These are phyloP conservation scores for Troglohyphantes excavatus DNA, from an alignment of 2,888 invertebrate species.

Conservation along the genomic window DNA sequence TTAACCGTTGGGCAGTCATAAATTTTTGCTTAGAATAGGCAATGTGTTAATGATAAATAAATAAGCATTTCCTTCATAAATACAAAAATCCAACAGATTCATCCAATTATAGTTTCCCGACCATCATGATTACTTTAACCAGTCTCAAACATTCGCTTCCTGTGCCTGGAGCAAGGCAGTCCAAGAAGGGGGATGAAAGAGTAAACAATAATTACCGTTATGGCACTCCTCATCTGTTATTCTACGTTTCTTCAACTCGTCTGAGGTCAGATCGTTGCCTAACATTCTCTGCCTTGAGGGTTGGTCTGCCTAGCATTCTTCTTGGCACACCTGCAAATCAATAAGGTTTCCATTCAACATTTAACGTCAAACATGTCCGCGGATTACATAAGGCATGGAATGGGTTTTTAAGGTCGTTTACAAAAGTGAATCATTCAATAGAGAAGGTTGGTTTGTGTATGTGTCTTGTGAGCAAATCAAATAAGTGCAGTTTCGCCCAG, in stretches of 20 bases:
- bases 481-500: too few relatives aligned
- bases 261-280: background rate
- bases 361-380: background rate
- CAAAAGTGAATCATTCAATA: too few relatives aligned
- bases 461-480: too few relatives aligned
- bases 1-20: too few relatives aligned
- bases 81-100: too few relatives aligned
- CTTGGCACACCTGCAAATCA: background rate
- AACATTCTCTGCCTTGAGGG: background rate
- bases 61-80: too few relatives aligned
- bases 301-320: background rate
- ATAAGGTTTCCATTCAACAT: background rate
- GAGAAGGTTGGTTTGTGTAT: too few relatives aligned
- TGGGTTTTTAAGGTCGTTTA: background rate
- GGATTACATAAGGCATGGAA: background rate
- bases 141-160: background rate
- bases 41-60: too few relatives aligned
- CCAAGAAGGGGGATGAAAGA: background rate
- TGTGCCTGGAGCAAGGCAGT: background rate
- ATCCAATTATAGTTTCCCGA: too few relatives aligned
- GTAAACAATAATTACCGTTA: slow-evolving; percentile 1
- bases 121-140: too few relatives aligned
- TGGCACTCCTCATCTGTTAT: background rate
- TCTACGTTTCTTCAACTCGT: background rate
- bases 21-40: too few relatives aligned